These are phyloP conservation scores for Penelope pileata DNA, from an alignment of 2,113 vertebrate species.

Conservation along the genomic window DNA sequence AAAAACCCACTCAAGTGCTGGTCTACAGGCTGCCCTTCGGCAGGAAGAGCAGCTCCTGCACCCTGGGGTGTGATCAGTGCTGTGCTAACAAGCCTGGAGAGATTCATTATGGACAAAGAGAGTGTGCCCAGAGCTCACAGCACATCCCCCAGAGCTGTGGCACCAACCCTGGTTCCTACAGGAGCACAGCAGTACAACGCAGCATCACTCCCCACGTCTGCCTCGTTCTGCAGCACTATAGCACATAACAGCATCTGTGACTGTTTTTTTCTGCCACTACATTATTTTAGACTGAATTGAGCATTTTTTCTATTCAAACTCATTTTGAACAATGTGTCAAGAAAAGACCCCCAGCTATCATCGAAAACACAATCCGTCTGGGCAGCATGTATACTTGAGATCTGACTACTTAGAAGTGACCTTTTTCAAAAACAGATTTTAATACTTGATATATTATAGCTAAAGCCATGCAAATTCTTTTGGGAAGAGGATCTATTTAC, in stretches of 20 bases:
- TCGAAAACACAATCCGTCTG: background rate
- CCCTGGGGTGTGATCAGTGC: accelerated
- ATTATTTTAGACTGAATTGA: background rate
- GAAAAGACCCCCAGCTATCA: background rate
- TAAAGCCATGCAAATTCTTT: background rate
- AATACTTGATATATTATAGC: background rate
- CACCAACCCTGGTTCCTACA: too few species aligned
- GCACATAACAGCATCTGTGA: background rate
- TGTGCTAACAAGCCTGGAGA: background rate
- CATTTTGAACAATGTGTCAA: background rate
- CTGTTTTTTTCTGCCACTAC: background rate
- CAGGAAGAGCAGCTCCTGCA: background rate
- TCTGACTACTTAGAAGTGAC: background rate
- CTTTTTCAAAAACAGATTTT: background rate
- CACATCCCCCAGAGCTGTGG: accelerated
- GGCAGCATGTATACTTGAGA: background rate
- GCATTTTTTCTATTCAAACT: background rate
- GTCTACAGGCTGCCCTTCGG: background rate
- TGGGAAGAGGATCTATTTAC: background rate
- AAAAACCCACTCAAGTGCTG: background rate
- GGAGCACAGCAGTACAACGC: accelerated
- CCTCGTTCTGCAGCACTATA: accelerated
- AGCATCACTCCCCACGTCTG: accelerated
- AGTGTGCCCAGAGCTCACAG: background rate
- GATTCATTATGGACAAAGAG: background rate